Conservation (phyloP, 30 jellyfish, hydroid and myxozoan genomes). For the Mastigias papua region DNA sequence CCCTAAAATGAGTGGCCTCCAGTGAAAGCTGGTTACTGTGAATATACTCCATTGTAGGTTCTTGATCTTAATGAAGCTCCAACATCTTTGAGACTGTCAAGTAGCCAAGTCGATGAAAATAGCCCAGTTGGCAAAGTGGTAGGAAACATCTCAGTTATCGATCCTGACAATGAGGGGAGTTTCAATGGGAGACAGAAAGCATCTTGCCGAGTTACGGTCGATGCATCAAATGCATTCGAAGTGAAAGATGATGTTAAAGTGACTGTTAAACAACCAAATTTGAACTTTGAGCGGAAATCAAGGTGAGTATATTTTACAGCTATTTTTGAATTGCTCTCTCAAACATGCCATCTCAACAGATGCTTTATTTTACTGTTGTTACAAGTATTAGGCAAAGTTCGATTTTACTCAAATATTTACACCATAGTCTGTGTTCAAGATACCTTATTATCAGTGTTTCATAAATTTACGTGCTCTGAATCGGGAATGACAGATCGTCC, state of each 20-base stretch:
- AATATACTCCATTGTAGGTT: constrained; percentile 14
- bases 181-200: constrained; percentile 47
- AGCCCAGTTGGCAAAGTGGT: constrained; percentile 43
- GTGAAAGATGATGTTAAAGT: constrained; percentile 47
- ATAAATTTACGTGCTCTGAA: no score
- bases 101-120: constrained; percentile 64
- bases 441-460: no score
- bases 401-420: no score
- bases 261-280: constrained; percentile 17
- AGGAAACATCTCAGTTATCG: constrained; percentile 70
- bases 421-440: no score
- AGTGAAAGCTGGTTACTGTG: neutral
- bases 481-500: no score
- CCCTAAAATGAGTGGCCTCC: no score
- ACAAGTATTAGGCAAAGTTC: no score
- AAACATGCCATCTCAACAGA: neutral
- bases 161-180: constrained; percentile 79
- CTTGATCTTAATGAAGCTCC: constrained; percentile 93
- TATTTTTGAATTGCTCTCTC: neutral
- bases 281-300: constrained; percentile 77
- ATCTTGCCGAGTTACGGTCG: constrained; percentile 32
- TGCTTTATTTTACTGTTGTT: neutral
- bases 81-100: constrained; percentile 45
- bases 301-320: constrained; percentile 16
- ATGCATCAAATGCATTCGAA: constrained; percentile 36